Base-by-base conservation (phyloP, 2,113 vertebrate genomes). In the Apistogramma diplotaenia region DNA sequence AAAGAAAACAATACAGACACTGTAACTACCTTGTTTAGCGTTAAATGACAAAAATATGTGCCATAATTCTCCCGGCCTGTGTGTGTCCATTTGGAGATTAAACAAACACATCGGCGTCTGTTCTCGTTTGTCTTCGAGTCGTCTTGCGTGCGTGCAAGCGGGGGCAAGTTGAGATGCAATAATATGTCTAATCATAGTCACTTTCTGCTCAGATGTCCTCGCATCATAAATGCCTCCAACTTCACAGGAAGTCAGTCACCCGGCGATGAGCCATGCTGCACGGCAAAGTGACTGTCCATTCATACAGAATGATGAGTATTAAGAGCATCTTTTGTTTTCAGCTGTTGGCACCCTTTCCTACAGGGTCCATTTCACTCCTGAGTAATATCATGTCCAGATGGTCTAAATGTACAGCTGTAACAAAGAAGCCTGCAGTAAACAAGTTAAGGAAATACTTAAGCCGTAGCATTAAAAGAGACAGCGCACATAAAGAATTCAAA, bases 141-240 rank as follows among this genome's bases (percentile, higher is more conserved):
- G 27, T 82, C 82, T 78, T 86, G 81, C 86, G 89, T 88, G 83
- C 78, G 51, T 83, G 85, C 91, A 93, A 87, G 92, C 88, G 83
- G 83, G 76, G 90, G 76, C 93, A 94, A 81, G 93, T 87, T 86
- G 76, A 85, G 91, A 88, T 93, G 90, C 81, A 93, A 89, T 89
- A 92, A 91, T 89, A 89, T 79, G 86, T 87, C 89, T 93, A 93
- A 94, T 93, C 90, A 93, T 90, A 93, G 91, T 86, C 89, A 8
- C 90, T 89, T n/a, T n/a, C n/a, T n/a, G n/a, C 90, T 92, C 76
- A 76, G 87, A 93, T 89, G 85, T 90, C 84, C 76, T 57, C 35
- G 59, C 89, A 89, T 93, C 93, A 91, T 92, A 93, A 93, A 92
- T 91, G 92, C 89, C 88, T 91, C 83, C 73, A 81, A 25, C 81